Base-by-base conservation (phyloP, 2,113 vertebrate species). In the Bettongia penicillata region DNA sequence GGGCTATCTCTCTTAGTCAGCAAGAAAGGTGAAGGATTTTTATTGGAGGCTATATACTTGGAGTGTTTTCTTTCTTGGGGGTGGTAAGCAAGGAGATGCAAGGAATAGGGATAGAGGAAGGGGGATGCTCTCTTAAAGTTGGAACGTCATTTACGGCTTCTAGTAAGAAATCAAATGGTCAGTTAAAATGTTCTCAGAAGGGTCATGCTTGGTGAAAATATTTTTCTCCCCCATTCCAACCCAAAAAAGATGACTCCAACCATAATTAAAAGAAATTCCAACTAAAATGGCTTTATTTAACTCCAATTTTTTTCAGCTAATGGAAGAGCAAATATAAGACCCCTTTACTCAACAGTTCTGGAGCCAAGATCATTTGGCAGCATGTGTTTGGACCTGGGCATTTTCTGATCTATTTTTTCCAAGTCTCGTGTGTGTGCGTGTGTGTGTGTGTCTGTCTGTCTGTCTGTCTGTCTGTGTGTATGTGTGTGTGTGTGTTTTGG, bases 271-370 rank as follows among this genome's bases (percentile, higher is more conserved):
- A 51, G 84, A 90, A 68, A n/a, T 89, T 96, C 94, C 92, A 95
- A 93, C 90, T 94, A 93, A 84, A 91, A 94, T 91, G 52, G 3
- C 3, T 94, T 94, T 96, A 95, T 97, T 97, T 97, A 94, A 68
- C 94, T 94, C 90, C 92, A 97, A 96, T 55, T 94, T 94, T 48
- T 93, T 96, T 97, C 90, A 92, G 92, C 92, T 97, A 97, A 94
- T 90, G 49, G 95, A 95, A 96, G 95, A 55, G 94, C 61, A 93
- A 90, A 91, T 57, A 51, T 94, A 93, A 97, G 89, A 51, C 91
- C 93, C 84, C 90, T 95, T 89, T 95, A 57, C 61, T 89, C 31
- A 25, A 47, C 61, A 61, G 7, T 53, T 94, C n/a, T 53, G n/a
- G 31, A 94, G 51, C 52, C 48, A 51, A n/a, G 57, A 51, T 95